Base-by-base conservation (phyloP, 92 coral and sea anemone genomes). In the Scolanthus callimorphus region DNA sequence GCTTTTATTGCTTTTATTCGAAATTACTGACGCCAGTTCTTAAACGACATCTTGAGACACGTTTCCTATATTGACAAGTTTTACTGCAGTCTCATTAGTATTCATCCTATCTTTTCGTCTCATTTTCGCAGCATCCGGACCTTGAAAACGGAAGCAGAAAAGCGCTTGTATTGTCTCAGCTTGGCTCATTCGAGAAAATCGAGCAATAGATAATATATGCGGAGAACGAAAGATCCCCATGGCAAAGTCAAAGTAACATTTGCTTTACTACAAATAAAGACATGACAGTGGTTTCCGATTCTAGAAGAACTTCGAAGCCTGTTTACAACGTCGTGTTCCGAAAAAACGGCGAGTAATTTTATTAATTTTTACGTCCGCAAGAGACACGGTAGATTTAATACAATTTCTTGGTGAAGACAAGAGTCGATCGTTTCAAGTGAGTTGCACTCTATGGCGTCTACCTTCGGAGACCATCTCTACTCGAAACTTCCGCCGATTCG, bases 401-500 rank as follows among this genome's bases (percentile, higher is more conserved):
- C n/a, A n/a, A n/a, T n/a, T n/a, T n/a, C n/a, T n/a, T n/a, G n/a
- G n/a, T n/a, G n/a, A n/a, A n/a, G n/a, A n/a, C n/a, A n/a, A n/a
- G n/a, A n/a, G n/a, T n/a, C n/a, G n/a, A n/a, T n/a, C n/a, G n/a
- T n/a, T n/a, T n/a, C n/a, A n/a, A n/a, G n/a, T n/a, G n/a, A n/a
- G n/a, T n/a, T n/a, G n/a, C n/a, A n/a, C n/a, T n/a, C 38, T 8
- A 86, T 86, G 95, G 88, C 88, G 41, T 70, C 73, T 28, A 47
- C 80, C 25, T 81, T 73, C 30, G 74, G 95, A 0, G 95, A 86
- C 37, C 75, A 68, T 45, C 67, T 85, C 6, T 76, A 65, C 60
- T 39, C 76, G 39, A 86, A 86, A 63, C 80, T 86, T 20, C 95
- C 95, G 17, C 95, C 89, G 38, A 87, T 87, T 65, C 77, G 73